Base-by-base conservation (phyloP, 35 echinoderm and acorn worm species). In the Strongylocentrotus purpuratus region DNA sequence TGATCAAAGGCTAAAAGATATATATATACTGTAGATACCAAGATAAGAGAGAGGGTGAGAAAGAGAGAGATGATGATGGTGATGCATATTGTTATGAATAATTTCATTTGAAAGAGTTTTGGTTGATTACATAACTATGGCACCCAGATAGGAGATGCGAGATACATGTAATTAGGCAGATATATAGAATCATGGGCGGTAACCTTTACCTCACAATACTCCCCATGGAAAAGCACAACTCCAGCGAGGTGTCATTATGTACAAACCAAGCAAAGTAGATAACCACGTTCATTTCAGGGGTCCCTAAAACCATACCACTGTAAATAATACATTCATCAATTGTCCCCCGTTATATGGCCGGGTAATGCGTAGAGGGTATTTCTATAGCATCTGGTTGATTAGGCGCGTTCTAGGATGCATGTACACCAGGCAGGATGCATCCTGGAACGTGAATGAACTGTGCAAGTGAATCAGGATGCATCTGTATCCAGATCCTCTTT, bases 261-360 rank as follows among this genome's bases (percentile, higher is more conserved):
- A 33, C 32, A 89, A 89, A 13, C 65, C 65, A 78, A 28, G 65
- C 65, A 78, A 33, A 89, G 32, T 31, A 18, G 87, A 25, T 41
- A 17, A 89, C 32, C 87, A 41, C 1, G 33, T 89, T 22, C 32
- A 15, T 18, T 89, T 89, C 87, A 33, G 87, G 32, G 87, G 87
- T 89, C 20, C 32, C 87, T 89, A 18, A 89, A 89, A 45, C 87
- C 87, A 89, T 31, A 89, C 33, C 33, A 41, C 87, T 89, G 87
- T 89, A 45, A 89, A 89, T 89, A 89, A 89, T 89, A 89, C 87
- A 89, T 46, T 41, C 20, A 46, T 33, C 87, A 41, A 89, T 89
- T 89, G 87, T 46, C 87, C 87, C 5, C 45, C 87, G 15, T 25
- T 89, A 89, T 78, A 25, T 89, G 87, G 32, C 12, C 32, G 20